phyloP scores from a whole-genome alignment of 1,140 invertebrate species.

The Limonius californicus region DNA sequence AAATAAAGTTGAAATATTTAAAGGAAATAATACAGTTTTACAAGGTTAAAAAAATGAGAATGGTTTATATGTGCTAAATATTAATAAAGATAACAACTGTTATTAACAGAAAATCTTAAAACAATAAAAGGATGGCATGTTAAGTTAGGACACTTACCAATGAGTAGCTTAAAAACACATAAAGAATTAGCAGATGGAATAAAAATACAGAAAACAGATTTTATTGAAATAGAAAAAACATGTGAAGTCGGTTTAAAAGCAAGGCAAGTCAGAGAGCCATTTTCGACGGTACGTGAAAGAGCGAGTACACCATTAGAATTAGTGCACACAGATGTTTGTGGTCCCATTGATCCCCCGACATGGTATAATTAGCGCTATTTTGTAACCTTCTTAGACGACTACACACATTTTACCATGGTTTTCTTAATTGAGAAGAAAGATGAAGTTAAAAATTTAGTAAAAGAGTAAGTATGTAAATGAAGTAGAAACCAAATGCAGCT shows the following conservation, averaged over 20 bases:
- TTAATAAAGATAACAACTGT: neutral
- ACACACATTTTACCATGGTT: slow-evolving; percentile 35
- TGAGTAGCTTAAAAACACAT: neutral
- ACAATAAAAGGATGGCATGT: neutral
- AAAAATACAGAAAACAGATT: slow-evolving; percentile 6
- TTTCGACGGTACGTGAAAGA: slow-evolving; percentile 16
- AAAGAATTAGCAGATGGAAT: neutral
- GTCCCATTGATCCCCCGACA: slow-evolving; percentile 37
- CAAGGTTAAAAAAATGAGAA: neutral
- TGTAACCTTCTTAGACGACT: no score
- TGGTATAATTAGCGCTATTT: no score
- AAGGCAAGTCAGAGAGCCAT: slow-evolving; percentile 18
- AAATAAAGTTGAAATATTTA: slow-evolving; percentile 10
- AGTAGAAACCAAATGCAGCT: slow-evolving; percentile 7
- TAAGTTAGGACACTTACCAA: slow-evolving; percentile 1
- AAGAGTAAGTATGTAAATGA: slow-evolving; percentile 12
- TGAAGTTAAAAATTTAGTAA: neutral
- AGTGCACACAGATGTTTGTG: slow-evolving; percentile 44
- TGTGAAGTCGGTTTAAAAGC: slow-evolving; percentile 30
- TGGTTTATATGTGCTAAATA: neutral
- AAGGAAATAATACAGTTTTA: slow-evolving; percentile 5
- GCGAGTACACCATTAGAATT: slow-evolving; percentile 28
- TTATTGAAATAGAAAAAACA: slow-evolving; percentile 19
- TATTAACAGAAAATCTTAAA: neutral
- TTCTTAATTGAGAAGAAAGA: slow-evolving; percentile 38